Percentiles rank a stretch among this genome's conserved stretches.
phyloP scores from a whole-genome alignment of 1,140 invertebrate genomes.

The Globodera rostochiensis region DNA sequence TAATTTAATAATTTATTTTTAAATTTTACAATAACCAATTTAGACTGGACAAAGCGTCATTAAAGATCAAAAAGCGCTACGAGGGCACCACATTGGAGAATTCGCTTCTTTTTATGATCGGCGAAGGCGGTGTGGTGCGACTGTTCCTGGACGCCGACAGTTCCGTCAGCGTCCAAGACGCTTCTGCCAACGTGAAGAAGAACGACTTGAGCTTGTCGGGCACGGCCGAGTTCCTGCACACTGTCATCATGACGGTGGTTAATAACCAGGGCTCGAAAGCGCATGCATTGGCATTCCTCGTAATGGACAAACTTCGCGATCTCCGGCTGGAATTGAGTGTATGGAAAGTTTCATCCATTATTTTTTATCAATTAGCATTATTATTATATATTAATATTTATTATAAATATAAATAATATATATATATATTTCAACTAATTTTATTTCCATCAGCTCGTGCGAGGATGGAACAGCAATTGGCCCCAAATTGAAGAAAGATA shows the following conservation, averaged over 20 bases:
- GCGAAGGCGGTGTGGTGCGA: not conserved
- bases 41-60: not conserved
- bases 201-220: not conserved
- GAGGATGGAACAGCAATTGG: not conserved
- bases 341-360: not conserved
- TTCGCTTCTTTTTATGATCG: not conserved
- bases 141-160: not conserved
- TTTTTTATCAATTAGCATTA: not conserved
- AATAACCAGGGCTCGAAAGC: not conserved
- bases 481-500: not conserved
- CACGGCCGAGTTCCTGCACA: not conserved
- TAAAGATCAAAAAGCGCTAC: not conserved
- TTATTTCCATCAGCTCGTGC: not conserved
- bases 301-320: not conserved
- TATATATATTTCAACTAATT: not conserved
- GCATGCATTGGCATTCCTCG: not conserved
- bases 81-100: not conserved
- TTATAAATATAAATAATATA: too few relatives aligned
- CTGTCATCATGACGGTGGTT: not conserved
- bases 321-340: not conserved
- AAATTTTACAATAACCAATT: not conserved
- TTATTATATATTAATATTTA: too few relatives aligned
- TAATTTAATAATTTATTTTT: not conserved
- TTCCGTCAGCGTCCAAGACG: too few relatives aligned
- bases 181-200: too few relatives aligned